phyloP scores from a whole-genome alignment of 2,113 vertebrate species.

The Rhinichthys klamathensis region DNA sequence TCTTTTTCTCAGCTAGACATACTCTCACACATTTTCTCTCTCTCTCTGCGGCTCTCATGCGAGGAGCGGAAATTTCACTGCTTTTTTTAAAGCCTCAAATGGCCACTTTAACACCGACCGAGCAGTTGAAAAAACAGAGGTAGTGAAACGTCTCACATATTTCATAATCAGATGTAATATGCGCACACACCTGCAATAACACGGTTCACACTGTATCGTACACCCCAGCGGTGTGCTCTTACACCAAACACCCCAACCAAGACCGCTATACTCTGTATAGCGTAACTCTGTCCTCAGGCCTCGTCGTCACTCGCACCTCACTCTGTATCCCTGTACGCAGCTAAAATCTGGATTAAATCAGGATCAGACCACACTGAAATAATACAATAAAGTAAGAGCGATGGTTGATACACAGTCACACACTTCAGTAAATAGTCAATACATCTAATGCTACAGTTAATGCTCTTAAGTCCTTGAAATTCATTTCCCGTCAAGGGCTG shows the following conservation, averaged over 20 bases:
- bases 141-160: constrained; percentile 67
- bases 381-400: not conserved
- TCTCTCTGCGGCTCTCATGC: constrained; percentile 11
- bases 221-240: constrained; percentile 58
- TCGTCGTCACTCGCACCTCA: constrained; percentile 26
- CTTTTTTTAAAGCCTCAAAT: constrained; percentile 70
- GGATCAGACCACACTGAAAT: constrained; percentile 21
- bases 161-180: constrained; percentile 73
- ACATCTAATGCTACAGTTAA: not conserved
- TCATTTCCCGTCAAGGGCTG: not conserved
- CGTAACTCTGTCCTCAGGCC: constrained; percentile 39
- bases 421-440: constrained; percentile 5
- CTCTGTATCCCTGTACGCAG: constrained; percentile 23
- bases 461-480: constrained; percentile 9
- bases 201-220: constrained; percentile 61
- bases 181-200: constrained; percentile 76
- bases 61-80: constrained; percentile 65
- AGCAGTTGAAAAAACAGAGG: constrained; percentile 71
- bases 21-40: constrained; percentile 20
- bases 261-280: constrained; percentile 32
- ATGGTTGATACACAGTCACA: constrained; percentile 7
- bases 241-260: constrained; percentile 42
- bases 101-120: constrained; percentile 53
- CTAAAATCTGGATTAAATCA: constrained; percentile 50
- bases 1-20: constrained; percentile 16